phyloP scores from a whole-genome alignment of 1,140 invertebrate species.

The Cydia pomonella region DNA sequence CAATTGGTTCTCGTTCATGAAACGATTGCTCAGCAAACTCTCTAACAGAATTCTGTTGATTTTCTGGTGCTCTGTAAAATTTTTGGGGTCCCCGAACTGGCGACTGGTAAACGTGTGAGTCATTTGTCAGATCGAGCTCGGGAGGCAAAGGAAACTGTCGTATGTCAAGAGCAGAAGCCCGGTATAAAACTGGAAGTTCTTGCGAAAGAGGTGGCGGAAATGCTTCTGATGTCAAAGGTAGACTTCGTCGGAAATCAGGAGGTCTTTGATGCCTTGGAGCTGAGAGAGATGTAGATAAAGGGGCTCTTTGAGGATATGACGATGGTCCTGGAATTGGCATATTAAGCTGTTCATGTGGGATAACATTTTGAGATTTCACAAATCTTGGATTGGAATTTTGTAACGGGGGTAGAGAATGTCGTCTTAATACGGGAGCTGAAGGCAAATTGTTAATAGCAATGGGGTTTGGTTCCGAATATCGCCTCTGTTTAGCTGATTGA shows the following conservation, averaged over 20 bases:
- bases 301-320: background rate
- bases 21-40: background rate
- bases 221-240: background rate
- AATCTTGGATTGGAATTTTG: background rate
- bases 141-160: background rate
- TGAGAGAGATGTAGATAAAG: background rate
- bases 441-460: background rate
- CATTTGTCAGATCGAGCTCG: background rate
- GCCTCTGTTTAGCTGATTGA: constrained; percentile 35
- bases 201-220: background rate
- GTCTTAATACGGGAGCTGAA: background rate
- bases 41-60: background rate
- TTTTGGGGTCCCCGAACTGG: background rate
- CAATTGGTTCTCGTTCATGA: background rate
- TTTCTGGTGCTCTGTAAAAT: background rate
- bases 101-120: background rate
- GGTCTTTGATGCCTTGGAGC: background rate
- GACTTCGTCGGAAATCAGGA: background rate
- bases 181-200: background rate
- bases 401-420: background rate
- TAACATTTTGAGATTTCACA: background rate
- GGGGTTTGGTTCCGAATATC: constrained; percentile 31
- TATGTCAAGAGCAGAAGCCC: background rate
- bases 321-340: background rate
- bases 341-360: background rate